phyloP scores from a whole-genome alignment of 2,797 vertebrate genomes.

The Myotis findleyi region DNA sequence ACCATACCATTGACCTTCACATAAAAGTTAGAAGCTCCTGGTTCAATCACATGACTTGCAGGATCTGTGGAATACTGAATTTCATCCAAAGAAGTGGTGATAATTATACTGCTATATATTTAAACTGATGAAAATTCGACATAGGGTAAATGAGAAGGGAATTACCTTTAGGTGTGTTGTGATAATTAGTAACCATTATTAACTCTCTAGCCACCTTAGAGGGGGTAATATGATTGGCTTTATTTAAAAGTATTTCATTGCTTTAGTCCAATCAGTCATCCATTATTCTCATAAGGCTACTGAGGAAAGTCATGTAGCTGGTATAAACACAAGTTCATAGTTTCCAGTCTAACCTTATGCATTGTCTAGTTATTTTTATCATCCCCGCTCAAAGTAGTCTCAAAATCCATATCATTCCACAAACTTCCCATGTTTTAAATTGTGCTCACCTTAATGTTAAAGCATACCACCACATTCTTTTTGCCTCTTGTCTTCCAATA shows the following conservation, averaged over 20 bases:
- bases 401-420: not conserved
- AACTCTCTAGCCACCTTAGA: not conserved
- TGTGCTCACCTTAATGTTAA: not conserved
- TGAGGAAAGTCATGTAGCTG: not conserved
- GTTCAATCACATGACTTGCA: not conserved
- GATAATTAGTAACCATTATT: not conserved
- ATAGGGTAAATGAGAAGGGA: not conserved
- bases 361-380: not conserved
- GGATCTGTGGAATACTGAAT: not conserved
- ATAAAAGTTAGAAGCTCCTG: not conserved
- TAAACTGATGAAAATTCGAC: not conserved
- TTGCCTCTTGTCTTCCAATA: not conserved
- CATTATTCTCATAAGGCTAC: not conserved
- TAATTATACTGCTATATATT: not conserved
- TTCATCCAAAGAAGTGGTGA: not conserved
- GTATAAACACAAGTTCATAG: not conserved
- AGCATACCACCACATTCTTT: not conserved
- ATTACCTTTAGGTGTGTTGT: not conserved
- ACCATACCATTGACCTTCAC: not conserved
- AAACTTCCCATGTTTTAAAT: fast-evolving
- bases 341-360: not conserved
- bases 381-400: not conserved
- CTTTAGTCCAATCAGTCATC: not conserved
- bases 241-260: not conserved
- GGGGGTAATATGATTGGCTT: not conserved